These are phyloP conservation scores for Melanostoma mellinum DNA, from an alignment of 2,888 invertebrate species.

Conservation along the genomic window DNA sequence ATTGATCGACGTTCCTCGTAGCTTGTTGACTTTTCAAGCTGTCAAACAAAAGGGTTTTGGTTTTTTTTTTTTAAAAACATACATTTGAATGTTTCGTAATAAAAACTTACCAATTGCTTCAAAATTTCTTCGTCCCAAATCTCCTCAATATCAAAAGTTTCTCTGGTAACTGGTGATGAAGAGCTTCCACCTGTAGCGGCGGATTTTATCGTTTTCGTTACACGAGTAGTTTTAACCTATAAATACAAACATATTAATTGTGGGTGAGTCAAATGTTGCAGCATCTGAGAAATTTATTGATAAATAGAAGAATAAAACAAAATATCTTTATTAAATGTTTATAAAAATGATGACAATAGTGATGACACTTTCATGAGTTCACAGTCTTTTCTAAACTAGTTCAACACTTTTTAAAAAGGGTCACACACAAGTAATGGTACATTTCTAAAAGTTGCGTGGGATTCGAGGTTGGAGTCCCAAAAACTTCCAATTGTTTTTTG, in stretches of 20 bases:
- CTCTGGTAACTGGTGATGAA: slow-evolving; percentile 83
- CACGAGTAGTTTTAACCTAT: slow-evolving; percentile 83
- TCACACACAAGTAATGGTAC: too few species aligned
- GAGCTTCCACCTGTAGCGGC: slow-evolving; percentile 78
- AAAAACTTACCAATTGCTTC: slow-evolving; percentile 86
- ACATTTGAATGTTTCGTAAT: not conserved
- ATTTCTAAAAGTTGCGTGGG: too few species aligned
- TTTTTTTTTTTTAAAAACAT: slow-evolving; percentile 6
- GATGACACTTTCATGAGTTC: too few species aligned
- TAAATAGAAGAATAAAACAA: not conserved
- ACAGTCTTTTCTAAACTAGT: too few species aligned
- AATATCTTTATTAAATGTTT: not conserved
- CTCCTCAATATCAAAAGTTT: slow-evolving; percentile 86
- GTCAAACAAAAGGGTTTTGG: slow-evolving; percentile 62
- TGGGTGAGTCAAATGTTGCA: too few species aligned
- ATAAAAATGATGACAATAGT: too few species aligned
- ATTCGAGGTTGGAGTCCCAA: too few species aligned
- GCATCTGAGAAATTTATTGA: too few species aligned
- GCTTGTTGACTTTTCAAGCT: slow-evolving; percentile 93
- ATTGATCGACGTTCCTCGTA: slow-evolving; percentile 94
- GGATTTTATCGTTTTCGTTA: slow-evolving; percentile 81
- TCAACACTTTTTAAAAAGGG: too few species aligned
- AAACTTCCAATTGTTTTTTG: too few species aligned
- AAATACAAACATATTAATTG: slow-evolving; percentile 33
- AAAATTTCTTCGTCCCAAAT: slow-evolving; percentile 90